phyloP scores from a whole-genome alignment of 2,113 vertebrate species.

The Candoia aspera region DNA sequence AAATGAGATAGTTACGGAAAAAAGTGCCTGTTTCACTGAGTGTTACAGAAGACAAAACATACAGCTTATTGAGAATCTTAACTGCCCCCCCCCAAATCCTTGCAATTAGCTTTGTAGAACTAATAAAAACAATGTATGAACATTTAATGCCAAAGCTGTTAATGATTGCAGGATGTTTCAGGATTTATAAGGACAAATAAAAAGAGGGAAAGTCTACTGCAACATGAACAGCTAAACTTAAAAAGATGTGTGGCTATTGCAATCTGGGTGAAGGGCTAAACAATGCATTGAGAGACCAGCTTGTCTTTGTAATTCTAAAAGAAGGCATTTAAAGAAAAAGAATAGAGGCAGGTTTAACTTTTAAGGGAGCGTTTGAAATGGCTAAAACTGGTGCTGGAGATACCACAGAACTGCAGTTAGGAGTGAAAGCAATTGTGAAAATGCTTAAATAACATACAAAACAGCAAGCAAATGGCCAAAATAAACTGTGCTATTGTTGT shows the following conservation, averaged over 20 bases:
- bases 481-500: not conserved
- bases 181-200: not conserved
- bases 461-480: not conserved
- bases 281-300: not conserved
- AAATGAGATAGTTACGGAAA: not conserved
- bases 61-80: not conserved
- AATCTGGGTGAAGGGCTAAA: not conserved
- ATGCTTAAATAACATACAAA: not conserved
- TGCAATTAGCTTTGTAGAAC: not conserved
- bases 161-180: not conserved
- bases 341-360: not conserved
- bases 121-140: not conserved
- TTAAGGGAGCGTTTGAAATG: not conserved
- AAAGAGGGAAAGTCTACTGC: not conserved
- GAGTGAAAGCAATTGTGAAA: not conserved
- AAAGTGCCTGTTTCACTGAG: not conserved
- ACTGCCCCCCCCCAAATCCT: not conserved
- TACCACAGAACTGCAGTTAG: not conserved
- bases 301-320: not conserved
- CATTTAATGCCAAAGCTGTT: not conserved
- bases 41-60: not conserved
- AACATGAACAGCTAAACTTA: not conserved
- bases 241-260: not conserved
- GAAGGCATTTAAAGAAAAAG: not conserved
- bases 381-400: not conserved